Evolutionary conservation across 2,888 invertebrate genomes (phyloP).

Genomic region (Odontothrips loti): DNA sequence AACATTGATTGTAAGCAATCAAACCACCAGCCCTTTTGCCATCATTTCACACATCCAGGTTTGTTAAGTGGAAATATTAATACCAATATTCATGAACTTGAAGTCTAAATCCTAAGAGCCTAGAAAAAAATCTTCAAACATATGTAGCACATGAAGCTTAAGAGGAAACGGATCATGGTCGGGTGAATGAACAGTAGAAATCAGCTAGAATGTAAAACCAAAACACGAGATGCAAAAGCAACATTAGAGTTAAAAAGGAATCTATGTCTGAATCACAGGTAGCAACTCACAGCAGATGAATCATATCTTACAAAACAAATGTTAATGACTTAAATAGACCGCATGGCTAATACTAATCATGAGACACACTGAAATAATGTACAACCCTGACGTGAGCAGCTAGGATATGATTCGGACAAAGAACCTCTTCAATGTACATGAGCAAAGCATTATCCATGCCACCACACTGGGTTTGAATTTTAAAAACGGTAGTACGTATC

Average conservation of each 20-base stretch:
- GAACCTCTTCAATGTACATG: not conserved
- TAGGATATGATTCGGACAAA: constrained; percentile 13
- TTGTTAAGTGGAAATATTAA: not conserved
- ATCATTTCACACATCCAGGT: constrained; percentile 4
- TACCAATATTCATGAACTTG: not conserved
- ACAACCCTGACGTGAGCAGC: constrained; percentile 7
- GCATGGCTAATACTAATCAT: constrained; percentile 11
- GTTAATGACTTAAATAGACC: constrained; percentile 20
- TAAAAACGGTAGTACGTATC: not conserved
- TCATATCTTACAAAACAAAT: constrained; percentile 14
- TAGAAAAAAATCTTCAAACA: not conserved
- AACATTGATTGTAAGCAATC: not conserved
- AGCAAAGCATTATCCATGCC: constrained; percentile 3
- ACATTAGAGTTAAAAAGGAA: not conserved
- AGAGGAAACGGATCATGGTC: not conserved
- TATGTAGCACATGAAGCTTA: not conserved
- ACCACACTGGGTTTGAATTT: not conserved
- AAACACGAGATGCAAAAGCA: not conserved
- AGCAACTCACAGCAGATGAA: constrained; percentile 24
- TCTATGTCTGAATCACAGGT: not conserved
- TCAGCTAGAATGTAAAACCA: not conserved
- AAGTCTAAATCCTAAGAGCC: not conserved
- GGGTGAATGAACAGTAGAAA: not conserved
- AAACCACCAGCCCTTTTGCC: not conserved
- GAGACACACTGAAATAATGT: constrained; percentile 21